Base-by-base conservation (phyloP, 2,888 invertebrate genomes). In the Calephelis perditalis region DNA sequence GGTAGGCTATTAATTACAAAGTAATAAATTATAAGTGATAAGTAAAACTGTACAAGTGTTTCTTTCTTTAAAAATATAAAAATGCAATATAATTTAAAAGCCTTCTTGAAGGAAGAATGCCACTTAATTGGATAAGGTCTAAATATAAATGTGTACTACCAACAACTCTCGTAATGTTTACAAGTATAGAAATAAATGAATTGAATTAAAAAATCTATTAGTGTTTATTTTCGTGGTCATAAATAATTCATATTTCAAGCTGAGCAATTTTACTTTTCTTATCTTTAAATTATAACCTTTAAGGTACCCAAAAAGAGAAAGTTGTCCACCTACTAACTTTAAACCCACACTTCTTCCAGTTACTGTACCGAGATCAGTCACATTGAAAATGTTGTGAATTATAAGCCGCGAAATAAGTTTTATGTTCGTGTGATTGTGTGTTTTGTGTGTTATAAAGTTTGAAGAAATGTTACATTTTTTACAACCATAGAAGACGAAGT, bases 261-360 rank as follows among this genome's bases (percentile, higher is more conserved):
- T 35, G 47, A 55, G 12, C 36, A 12, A 55, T 45, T 40, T 26
- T 44, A 7, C 35, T 56, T 45, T 59, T 57, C 40, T 37, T 54
- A 40, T 37, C 37, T 12, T 56, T 56, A 62, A 66, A 61, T 65
- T 60, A 64, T 62, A 49, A 60, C 60, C 58, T 63, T 65, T 68
- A 69, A 72, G 70, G 69, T 67, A 71, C 70, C 70, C 67, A 68
- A 72, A 76, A 81, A 85, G 85, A 81, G 88, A 88, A 88, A 88
- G 88, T 84, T 77, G 81, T 81, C 79, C 81, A 80, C 84, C 83
- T 81, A 82, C 82, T 68, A 67, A 65, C 64, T 65, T 66, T 68
- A 67, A 67, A 54, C 68, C 68, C 65, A 73, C 71, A 66, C 75
- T 69, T 77, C 78, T 75, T 73, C 74, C 66, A 26, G 52, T 63